phyloP scores from a whole-genome alignment of 2,797 vertebrate genomes.

The Austrolebias charrua region DNA sequence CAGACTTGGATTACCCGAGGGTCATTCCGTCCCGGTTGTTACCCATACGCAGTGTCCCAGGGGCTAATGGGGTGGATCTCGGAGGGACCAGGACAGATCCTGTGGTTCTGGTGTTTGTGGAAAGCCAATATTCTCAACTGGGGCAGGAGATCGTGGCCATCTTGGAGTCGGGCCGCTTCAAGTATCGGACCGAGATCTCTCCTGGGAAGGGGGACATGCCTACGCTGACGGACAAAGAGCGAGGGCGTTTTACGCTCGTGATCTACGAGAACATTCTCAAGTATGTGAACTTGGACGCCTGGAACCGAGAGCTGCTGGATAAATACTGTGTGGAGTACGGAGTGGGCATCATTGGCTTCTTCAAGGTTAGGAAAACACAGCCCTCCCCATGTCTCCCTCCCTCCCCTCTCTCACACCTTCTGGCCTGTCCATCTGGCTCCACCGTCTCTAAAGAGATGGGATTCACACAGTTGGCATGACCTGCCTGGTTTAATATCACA shows the following conservation, averaged over 20 bases:
- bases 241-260: slow-evolving; percentile 93
- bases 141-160: slow-evolving; percentile 99
- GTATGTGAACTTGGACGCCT: slow-evolving; percentile 96
- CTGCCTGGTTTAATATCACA: slow-evolving; percentile 60
- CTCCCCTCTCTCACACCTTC: slow-evolving; percentile 67
- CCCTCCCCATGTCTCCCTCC: slow-evolving; percentile 35
- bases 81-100: slow-evolving; percentile 91
- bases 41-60: slow-evolving; percentile 77
- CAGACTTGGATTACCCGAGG: slow-evolving; percentile 86
- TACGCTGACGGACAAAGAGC: slow-evolving; percentile 93
- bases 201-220: slow-evolving; percentile 99
- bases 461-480: slow-evolving; percentile 64
- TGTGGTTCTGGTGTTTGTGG: slow-evolving; percentile 96
- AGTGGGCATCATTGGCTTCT: slow-evolving; percentile 98
- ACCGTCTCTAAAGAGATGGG: slow-evolving; percentile 67
- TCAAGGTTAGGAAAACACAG: slow-evolving; percentile 86
- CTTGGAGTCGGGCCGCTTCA: slow-evolving; percentile 94
- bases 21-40: slow-evolving; percentile 89
- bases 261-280: slow-evolving; percentile 98
- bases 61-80: slow-evolving; percentile 60
- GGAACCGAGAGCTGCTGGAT: slow-evolving; percentile 98
- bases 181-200: slow-evolving; percentile 95
- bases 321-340: slow-evolving; percentile 99
- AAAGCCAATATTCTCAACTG: slow-evolving; percentile 97
- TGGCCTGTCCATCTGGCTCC: slow-evolving; percentile 76